Evolutionary conservation across 2,113 vertebrate species (phyloP).

Genomic region (Rhea americana): DNA sequence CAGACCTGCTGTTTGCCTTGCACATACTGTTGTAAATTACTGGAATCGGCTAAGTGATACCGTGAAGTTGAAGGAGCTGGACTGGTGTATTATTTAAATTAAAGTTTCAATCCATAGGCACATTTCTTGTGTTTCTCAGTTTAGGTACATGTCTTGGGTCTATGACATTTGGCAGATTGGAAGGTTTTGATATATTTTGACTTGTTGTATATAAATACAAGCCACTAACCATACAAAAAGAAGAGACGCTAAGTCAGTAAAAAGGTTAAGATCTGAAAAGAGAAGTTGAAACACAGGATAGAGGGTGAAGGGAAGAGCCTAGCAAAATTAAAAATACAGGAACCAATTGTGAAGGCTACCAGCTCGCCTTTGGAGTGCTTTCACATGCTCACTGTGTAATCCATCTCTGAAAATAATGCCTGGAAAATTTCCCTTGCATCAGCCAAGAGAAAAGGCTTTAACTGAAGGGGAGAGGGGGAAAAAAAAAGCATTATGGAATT

Average conservation of each 20-base stretch:
- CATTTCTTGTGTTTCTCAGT: background rate
- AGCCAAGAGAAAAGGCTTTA: background rate
- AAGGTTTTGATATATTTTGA: background rate
- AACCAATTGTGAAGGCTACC: background rate
- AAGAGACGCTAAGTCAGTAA: background rate
- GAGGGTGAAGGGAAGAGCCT: background rate
- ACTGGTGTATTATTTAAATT: background rate
- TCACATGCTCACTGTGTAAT: background rate
- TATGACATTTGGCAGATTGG: background rate
- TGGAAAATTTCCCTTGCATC: background rate
- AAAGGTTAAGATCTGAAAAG: background rate
- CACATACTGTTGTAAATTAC: background rate
- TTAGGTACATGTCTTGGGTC: background rate
- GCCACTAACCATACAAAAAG: background rate
- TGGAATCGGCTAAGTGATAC: background rate
- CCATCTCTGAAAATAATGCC: background rate
- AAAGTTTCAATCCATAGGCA: background rate
- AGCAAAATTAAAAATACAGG: background rate
- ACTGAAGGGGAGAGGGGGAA: background rate
- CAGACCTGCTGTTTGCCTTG: background rate
- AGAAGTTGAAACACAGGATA: background rate
- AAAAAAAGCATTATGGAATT: background rate
- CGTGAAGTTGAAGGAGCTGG: background rate
- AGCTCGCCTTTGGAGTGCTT: background rate
- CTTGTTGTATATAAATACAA: background rate